Base-by-base conservation (phyloP, 2,113 vertebrate genomes). In the Nothobranchius furzeri region DNA sequence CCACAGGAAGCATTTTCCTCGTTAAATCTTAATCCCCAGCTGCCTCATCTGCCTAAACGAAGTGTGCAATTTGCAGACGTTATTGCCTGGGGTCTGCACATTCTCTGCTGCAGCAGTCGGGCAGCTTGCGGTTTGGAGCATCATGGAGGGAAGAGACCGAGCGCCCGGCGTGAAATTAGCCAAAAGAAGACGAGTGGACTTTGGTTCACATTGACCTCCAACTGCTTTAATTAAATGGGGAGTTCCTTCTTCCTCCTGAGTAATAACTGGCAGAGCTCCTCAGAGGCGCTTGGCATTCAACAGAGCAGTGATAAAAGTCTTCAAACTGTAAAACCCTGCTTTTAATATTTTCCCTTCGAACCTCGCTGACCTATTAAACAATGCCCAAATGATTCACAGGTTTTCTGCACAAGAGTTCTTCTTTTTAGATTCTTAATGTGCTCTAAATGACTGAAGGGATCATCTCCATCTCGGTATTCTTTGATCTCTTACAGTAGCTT, bases 41-140 rank as follows among this genome's bases (percentile, higher is more conserved):
- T 80, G 78, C 83, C 75, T 79, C 76, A 82, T 82, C 84, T 85
- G 79, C 74, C 81, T 80, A 85, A 87, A 86, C 83, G 87, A 88
- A 90, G 86, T 83, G 79, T 87, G 83, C 82, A 87, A 90, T 91
- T 89, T 91, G 87, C 87, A 91, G 87, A 88, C 79, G 87, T 91
- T 88, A 87, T 64, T 78, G 82, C 78, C 77, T 8, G 58, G 49
- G 64, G 81, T 75, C 78, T 62, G 67, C 64, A 69, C 60, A 74
- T 52, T 69, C 47, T 51, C 40, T 67, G 65, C 81, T 56, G 76
- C 76, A 75, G 73, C 74, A 75, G 86, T 90, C 78, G 81, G 79
- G 75, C 72, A 59, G 75, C 76, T 84, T 74, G 75, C 86, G 86
- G 85, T 89, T 88, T 86, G 73, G 75, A 80, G 81, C 76, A 87